Evolutionary conservation across 2,888 invertebrate genomes (phyloP).

Genomic region (Lepidonotus clava): DNA sequence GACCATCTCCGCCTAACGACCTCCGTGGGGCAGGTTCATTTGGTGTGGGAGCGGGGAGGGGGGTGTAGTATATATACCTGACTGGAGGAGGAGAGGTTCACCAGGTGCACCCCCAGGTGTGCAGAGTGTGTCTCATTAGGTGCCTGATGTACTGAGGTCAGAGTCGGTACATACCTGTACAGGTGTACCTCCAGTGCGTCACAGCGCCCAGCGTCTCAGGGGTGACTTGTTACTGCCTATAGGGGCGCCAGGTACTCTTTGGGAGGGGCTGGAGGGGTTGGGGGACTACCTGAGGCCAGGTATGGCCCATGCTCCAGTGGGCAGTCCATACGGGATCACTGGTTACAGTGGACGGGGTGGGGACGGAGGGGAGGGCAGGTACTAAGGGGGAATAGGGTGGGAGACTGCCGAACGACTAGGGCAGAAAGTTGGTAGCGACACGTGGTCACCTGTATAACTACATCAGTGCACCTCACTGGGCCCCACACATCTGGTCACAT

Average conservation of each 20-base stretch:
- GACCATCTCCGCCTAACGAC: neutral
- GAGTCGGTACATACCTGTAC: neutral
- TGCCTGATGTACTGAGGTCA: neutral
- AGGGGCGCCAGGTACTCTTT: too few species aligned
- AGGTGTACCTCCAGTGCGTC: neutral
- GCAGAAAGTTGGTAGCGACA: neutral
- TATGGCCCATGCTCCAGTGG: neutral
- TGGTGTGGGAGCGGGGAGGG: neutral
- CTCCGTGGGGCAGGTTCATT: neutral
- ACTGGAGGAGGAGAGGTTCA: neutral
- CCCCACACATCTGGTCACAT: neutral
- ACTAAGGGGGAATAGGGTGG: neutral
- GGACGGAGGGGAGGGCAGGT: neutral
- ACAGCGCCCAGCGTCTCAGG: too few species aligned
- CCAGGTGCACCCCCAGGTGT: neutral
- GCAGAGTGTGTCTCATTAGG: constrained; percentile 30
- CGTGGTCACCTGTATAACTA: constrained; percentile 34
- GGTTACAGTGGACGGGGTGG: neutral
- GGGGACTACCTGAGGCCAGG: neutral
- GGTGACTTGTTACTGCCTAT: too few species aligned
- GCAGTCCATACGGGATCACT: neutral
- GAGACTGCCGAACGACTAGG: too few species aligned
- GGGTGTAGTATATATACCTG: neutral
- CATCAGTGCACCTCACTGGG: neutral
- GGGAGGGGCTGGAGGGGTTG: neutral